These are phyloP conservation scores for Crypturellus tataupa DNA, from an alignment of 2,797 vertebrate species.

Conservation along the genomic window DNA sequence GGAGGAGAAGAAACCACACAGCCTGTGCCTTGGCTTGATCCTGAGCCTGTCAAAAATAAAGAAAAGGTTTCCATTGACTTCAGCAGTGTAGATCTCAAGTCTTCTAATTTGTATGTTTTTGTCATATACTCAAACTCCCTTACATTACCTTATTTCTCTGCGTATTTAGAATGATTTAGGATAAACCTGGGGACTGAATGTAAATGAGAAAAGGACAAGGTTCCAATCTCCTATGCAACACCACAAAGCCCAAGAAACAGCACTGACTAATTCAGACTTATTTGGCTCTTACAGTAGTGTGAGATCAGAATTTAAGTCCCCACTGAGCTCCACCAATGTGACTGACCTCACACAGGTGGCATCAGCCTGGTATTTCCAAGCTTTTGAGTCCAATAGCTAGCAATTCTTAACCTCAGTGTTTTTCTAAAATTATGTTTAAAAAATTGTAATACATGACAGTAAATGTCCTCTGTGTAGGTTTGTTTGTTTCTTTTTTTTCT, in stretches of 20 bases:
- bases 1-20: neutral
- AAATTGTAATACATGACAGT: neutral
- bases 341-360: neutral
- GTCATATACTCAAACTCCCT: neutral
- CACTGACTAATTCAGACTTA: neutral
- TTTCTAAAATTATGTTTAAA: neutral
- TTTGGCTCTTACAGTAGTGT: neutral
- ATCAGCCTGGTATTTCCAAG: neutral
- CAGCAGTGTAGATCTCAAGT: neutral
- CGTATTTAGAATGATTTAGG: neutral
- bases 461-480: neutral
- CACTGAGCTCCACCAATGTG: accelerated
- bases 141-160: neutral
- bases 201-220: neutral
- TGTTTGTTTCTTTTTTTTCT: neutral
- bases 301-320: neutral
- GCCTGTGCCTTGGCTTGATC: neutral
- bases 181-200: neutral
- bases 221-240: neutral
- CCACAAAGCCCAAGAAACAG: neutral
- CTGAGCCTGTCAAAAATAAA: neutral
- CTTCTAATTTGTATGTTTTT: neutral
- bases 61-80: neutral
- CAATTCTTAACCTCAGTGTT: neutral
- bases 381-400: neutral